Percentiles rank a stretch among this genome's conserved stretches.
Conservation (phyloP, 2,113 vertebrate genomes). For the Cebus imitator region DNA sequence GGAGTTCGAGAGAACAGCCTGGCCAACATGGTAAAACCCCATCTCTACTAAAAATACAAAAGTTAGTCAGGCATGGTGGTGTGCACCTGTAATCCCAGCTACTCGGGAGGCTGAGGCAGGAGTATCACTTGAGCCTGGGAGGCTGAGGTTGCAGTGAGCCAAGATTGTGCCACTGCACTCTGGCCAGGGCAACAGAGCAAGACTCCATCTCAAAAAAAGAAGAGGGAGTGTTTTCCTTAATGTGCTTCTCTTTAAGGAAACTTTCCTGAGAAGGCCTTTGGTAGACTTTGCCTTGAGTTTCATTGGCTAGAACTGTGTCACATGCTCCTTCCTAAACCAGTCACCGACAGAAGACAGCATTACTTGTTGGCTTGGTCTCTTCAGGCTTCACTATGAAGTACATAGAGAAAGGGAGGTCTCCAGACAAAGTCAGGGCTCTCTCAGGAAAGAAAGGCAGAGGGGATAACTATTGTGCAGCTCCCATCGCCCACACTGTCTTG, state of each 20-base stretch:
- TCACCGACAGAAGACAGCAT: background rate
- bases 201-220: background rate
- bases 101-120: too few relatives aligned
- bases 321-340: background rate
- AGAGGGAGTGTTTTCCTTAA: background rate
- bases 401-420: background rate
- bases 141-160: too few relatives aligned
- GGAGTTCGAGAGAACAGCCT: too few relatives aligned
- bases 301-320: background rate
- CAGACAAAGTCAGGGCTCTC: background rate
- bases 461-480: background rate
- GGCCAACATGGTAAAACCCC: too few relatives aligned
- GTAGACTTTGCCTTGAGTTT: background rate
- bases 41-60: too few relatives aligned
- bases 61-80: too few relatives aligned
- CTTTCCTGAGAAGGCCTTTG: background rate
- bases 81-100: too few relatives aligned
- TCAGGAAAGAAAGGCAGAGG: background rate
- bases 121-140: too few relatives aligned
- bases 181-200: too few relatives aligned
- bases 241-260: background rate
- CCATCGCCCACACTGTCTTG: background rate
- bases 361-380: background rate
- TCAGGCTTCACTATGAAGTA: background rate
- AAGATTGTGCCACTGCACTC: too few relatives aligned